Evolutionary conservation across 2,113 vertebrate genomes (phyloP), one percentile per base, ranked within the genome.

Genomic region (Sardina pilchardus): DNA sequence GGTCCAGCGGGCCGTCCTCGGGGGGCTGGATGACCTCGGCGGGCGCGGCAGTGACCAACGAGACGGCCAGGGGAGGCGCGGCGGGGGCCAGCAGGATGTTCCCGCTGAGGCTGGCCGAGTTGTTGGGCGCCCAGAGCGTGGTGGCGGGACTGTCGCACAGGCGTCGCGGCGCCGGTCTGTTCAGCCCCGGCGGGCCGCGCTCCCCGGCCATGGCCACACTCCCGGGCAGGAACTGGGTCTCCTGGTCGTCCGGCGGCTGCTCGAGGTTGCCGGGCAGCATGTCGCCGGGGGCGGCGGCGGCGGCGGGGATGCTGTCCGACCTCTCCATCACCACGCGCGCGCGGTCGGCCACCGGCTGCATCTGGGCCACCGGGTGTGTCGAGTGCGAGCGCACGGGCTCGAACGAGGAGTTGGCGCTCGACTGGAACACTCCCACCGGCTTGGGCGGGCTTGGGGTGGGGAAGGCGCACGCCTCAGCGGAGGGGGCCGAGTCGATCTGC

Each of bases 61-160:
- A 43, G 36, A 85, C 59, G 59, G 85, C 81, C 24, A 99, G 95
- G 0, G 93, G 94, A 0, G 97, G 97, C 1, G 98, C 97, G 6
- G 98, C 97, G 0, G 98, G 98, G 30, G 97, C 98, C 0, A 99
- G 91, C 4, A 99, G 94, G 78, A 99, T 96, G 3, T 96, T 98
- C 17, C 96, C 94, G 5, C 95, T 94, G 75, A 99, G 96, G 89
- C 94, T 96, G 0, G 97, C 91, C 78, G 97, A 90, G 83, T 99
- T 98, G 8, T 93, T 96, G 85, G 97, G 97, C 30, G 98, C 98
- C 98, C 98, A 99, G 1, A 99, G 89, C 42, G 98, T 98, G 0
- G 98, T 97, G 2, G 97, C 98, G 0, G 98, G 98, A 84, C 98
- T 99, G 82, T 99, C 98, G n/a, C 97, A 98, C 83, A 96, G 96